phyloP scores from a whole-genome alignment of 2,888 invertebrate genomes.

The Phalangium opilio region DNA sequence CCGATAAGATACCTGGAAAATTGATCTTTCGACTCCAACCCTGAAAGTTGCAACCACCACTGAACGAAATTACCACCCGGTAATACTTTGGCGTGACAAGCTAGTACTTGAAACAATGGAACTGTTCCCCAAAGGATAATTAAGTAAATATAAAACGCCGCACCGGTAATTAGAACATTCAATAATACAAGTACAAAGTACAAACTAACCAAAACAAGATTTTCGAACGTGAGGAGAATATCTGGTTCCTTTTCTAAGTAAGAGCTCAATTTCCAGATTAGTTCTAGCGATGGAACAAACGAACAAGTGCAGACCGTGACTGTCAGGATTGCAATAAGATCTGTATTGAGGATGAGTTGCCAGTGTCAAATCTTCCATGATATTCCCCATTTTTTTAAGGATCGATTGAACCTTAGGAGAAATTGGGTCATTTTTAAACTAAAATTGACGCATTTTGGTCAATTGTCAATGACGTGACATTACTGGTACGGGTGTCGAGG shows the following conservation, averaged over 20 bases:
- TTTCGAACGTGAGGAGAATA: conserved; percentile 31
- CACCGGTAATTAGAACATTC: too few relatives aligned
- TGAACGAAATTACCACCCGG: conserved; percentile 34
- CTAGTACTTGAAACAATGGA: conserved; percentile 71
- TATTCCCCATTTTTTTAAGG: conserved; percentile 33
- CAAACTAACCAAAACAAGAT: conserved; percentile 52
- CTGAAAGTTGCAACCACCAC: conserved; percentile 31
- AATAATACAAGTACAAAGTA: too few relatives aligned
- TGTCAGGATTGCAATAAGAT: conserved; percentile 44
- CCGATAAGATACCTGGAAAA: conserved; percentile 9
- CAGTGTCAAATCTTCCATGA: conserved; percentile 78
- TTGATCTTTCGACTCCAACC: conserved; percentile 22
- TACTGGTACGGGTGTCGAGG: conserved; percentile 26
- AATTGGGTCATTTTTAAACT: too few relatives aligned
- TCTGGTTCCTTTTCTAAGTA: conserved; percentile 66
- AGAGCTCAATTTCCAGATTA: conserved; percentile 81
- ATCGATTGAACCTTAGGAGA: conserved; percentile 1
- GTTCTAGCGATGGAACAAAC: conserved; percentile 45
- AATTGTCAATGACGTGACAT: too few relatives aligned
- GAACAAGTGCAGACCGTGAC: conserved; percentile 66
- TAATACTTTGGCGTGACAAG: conserved; percentile 64
- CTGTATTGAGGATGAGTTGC: conserved; percentile 66
- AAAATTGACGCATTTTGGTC: too few relatives aligned
- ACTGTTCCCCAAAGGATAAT: not conserved
- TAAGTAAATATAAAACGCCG: not conserved